Evolutionary conservation across 2,888 invertebrate genomes (phyloP).

Genomic region (Dastarcus helophoroides): DNA sequence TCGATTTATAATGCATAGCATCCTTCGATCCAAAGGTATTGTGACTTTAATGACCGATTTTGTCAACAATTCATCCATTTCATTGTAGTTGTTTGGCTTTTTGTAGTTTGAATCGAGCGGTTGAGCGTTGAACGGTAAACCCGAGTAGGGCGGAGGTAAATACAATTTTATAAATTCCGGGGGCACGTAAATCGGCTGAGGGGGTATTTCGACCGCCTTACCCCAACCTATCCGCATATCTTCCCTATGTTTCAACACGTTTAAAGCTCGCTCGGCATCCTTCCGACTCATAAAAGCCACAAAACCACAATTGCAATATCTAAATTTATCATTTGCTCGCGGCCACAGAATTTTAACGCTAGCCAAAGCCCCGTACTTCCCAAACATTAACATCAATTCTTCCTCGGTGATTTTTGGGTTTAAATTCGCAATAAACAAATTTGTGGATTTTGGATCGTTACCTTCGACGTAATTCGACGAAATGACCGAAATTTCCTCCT

Average conservation of each 20-base stretch:
- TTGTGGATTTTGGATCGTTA: slow-evolving; percentile 91
- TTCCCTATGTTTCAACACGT: slow-evolving; percentile 74
- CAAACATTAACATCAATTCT: slow-evolving; percentile 93
- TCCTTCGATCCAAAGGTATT: slow-evolving; percentile 48
- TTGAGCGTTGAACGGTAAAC: slow-evolving; percentile 97
- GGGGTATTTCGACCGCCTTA: slow-evolving; percentile 88
- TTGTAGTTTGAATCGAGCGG: slow-evolving; percentile 38
- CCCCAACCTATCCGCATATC: slow-evolving; percentile 97
- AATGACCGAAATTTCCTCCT: slow-evolving; percentile 6
- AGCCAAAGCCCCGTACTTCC: slow-evolving; percentile 91
- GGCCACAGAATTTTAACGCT: slow-evolving; percentile 99
- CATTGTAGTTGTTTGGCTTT: slow-evolving; percentile 21
- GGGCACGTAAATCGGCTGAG: slow-evolving; percentile 93
- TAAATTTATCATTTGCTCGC: slow-evolving; percentile 86
- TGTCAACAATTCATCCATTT: slow-evolving; percentile 53
- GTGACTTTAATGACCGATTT: slow-evolving; percentile 84
- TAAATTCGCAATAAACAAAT: slow-evolving; percentile 92
- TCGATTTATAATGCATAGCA: slow-evolving; percentile 86
- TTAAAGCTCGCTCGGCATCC: slow-evolving; percentile 86
- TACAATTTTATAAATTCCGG: slow-evolving; percentile 65
- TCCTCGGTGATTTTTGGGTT: slow-evolving; percentile 91
- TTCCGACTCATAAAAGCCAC: slow-evolving; percentile 98
- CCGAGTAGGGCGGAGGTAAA: slow-evolving; percentile 80
- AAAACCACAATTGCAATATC: slow-evolving; percentile 89
- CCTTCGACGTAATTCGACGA: slow-evolving; percentile 64